Evolutionary conservation across 2,888 invertebrate genomes (phyloP).

Genomic region (Drosophila prolongata): DNA sequence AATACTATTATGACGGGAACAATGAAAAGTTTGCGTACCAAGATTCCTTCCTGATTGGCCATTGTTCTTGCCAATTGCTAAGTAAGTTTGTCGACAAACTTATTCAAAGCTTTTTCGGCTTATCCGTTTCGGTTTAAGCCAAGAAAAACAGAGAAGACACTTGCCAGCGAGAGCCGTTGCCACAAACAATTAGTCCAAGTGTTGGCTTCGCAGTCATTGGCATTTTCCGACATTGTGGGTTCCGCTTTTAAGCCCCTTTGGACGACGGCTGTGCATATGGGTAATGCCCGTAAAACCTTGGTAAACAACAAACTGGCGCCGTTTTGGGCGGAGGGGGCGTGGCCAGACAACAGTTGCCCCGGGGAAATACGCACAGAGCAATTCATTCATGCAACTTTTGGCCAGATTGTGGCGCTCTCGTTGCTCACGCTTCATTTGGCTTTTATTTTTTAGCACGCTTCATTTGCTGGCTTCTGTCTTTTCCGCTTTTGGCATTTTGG

Average conservation of each 20-base stretch:
- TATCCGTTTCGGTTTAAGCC: constrained; percentile 36
- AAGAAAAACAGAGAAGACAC: constrained; percentile 23
- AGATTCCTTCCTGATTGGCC: constrained; percentile 31
- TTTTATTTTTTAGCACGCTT: constrained; percentile 50
- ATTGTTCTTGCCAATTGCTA: constrained; percentile 27
- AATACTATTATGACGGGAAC: constrained; percentile 30
- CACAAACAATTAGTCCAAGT: constrained; percentile 74
- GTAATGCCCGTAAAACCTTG: constrained; percentile 59
- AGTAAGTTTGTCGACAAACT: constrained; percentile 21
- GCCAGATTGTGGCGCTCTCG: constrained; percentile 43
- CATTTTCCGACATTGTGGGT: constrained; percentile 34
- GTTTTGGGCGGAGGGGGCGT: constrained; percentile 47
- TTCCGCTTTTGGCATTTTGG: constrained; percentile 49
- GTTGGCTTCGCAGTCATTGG: constrained; percentile 43
- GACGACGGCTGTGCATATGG: constrained; percentile 50
- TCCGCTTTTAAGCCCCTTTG: constrained; percentile 3
- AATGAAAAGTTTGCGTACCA: constrained; percentile 13
- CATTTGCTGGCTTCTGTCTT: constrained; percentile 40
- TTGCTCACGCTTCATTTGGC: constrained; percentile 75
- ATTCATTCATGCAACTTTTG: constrained; percentile 68
- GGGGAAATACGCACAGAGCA: constrained; percentile 34
- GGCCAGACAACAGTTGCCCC: constrained; percentile 35
- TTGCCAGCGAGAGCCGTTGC: constrained; percentile 44
- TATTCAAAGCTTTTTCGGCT: constrained; percentile 27
- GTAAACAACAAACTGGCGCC: constrained; percentile 68